A percentile compares a stretch with the other conserved stretches of the same genome.
Conservation (phyloP, 2,888 invertebrate genomes). For the Nephrotoma flavescens region DNA sequence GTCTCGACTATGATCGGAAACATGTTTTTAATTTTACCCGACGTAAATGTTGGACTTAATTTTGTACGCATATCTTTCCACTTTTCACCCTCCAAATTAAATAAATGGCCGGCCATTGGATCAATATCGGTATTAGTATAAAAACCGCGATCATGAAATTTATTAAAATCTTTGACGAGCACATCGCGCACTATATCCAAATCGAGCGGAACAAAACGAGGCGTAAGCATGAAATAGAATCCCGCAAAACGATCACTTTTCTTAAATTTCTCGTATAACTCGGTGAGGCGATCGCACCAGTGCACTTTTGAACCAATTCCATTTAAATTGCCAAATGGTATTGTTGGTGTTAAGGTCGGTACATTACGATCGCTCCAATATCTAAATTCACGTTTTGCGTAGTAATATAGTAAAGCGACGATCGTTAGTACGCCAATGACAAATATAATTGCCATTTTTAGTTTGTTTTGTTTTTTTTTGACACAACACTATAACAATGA, state of each 20-base stretch:
- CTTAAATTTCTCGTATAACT: neutral
- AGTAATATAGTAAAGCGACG: neutral
- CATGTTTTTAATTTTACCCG: neutral
- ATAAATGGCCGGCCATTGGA: neutral
- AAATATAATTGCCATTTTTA: neutral
- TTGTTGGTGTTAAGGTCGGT: neutral
- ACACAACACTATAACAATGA: neutral
- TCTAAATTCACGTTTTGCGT: neutral
- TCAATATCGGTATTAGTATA: neutral
- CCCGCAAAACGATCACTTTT: neutral
- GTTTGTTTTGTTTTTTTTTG: neutral
- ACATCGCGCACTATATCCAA: neutral
- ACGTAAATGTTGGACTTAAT: constrained; percentile 1
- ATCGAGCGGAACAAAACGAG: neutral
- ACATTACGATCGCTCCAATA: neutral
- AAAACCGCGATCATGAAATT: neutral
- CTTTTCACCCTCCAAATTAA: neutral
- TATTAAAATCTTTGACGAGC: neutral
- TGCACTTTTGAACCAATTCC: neutral
- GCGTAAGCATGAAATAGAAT: neutral
- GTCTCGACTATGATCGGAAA: neutral
- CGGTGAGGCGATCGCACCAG: neutral
- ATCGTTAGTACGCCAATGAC: neutral
- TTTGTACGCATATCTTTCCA: neutral
- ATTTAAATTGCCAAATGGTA: neutral